phyloP scores from a whole-genome alignment of 1,140 invertebrate species.

The Aporrectodea caliginosa region DNA sequence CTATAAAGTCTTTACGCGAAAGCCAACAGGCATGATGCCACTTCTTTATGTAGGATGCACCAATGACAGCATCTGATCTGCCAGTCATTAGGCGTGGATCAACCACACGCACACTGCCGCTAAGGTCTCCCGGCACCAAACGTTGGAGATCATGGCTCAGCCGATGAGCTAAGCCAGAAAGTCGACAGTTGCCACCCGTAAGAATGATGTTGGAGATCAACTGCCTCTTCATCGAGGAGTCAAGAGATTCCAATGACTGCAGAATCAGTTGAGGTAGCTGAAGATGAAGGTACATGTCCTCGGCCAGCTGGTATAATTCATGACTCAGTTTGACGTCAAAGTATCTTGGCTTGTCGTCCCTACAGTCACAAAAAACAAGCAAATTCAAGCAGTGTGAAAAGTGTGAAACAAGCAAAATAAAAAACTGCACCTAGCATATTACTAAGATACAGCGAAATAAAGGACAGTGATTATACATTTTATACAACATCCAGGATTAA shows the following conservation, averaged over 20 bases:
- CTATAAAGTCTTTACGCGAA: constrained; percentile 1
- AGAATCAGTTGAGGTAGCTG: neutral
- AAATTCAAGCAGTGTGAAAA: too few relatives aligned
- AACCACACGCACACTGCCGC: neutral
- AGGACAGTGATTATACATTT: too few relatives aligned
- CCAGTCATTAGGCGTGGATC: constrained; percentile 19
- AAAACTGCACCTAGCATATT: too few relatives aligned
- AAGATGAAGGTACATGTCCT: constrained; percentile 9
- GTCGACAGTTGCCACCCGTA: constrained; percentile 11
- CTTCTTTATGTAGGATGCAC: constrained; percentile 15
- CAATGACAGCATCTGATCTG: constrained; percentile 8
- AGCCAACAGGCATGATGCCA: constrained; percentile 4
- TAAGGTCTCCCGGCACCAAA: neutral
- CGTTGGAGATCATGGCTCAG: neutral
- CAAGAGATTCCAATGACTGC: neutral
- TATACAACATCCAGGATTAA: too few relatives aligned
- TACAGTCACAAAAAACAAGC: neutral
- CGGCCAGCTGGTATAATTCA: neutral
- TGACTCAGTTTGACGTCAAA: neutral
- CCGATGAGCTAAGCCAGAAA: neutral
- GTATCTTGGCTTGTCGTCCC: neutral
- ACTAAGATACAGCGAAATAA: too few relatives aligned
- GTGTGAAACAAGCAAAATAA: too few relatives aligned
- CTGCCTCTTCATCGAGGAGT: neutral
- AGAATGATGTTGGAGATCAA: constrained; percentile 6